Conservation (phyloP, 2,113 vertebrate genomes). For the Otus sunia region DNA sequence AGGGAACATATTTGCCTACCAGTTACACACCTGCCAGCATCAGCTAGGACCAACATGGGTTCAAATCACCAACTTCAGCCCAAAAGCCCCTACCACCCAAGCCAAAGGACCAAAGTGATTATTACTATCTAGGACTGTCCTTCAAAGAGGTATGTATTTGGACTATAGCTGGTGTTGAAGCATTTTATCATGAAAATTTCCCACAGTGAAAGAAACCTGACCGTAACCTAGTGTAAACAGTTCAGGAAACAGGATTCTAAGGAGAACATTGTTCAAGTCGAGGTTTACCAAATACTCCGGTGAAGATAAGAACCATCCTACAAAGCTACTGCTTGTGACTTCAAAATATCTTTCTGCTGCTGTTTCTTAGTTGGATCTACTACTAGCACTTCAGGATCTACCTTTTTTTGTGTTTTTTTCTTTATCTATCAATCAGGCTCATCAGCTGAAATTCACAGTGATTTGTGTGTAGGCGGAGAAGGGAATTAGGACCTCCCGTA, state of each 20-base stretch:
- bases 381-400: background rate
- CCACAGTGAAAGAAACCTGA: background rate
- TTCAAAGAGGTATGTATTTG: background rate
- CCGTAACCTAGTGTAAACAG: background rate
- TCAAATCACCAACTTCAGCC: background rate
- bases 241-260: background rate
- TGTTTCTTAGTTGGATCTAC: background rate
- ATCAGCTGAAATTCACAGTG: background rate
- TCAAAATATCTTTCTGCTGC: background rate
- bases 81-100: background rate
- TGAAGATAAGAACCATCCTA: background rate
- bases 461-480: background rate
- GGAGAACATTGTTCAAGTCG: background rate
- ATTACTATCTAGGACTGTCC: background rate
- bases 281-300: background rate
- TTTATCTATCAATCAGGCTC: background rate
- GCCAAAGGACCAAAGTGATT: background rate
- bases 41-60: background rate
- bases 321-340: background rate
- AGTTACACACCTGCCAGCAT: background rate
- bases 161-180: background rate
- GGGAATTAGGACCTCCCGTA: background rate
- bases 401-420: background rate
- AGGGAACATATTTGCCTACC: background rate
- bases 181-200: background rate